A percentile compares a stretch with the other conserved stretches of the same genome.
phyloP scores from a whole-genome alignment of 53 echinoderm and acorn worm species.

The Holothuria scabra region DNA sequence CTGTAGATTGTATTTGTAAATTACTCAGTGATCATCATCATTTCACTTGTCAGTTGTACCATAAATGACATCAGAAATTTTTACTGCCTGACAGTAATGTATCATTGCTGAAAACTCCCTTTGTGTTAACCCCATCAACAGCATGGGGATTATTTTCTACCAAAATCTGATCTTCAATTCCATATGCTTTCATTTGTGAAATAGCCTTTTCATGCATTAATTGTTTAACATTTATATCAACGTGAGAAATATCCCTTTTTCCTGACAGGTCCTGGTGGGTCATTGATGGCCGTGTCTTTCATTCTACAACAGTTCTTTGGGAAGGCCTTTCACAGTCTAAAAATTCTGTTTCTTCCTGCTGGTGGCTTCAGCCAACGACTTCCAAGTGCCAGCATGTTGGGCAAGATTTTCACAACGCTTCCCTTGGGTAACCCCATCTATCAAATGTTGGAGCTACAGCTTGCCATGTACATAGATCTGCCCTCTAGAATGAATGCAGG shows the following conservation, averaged over 20 bases:
- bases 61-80: no score
- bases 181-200: no score
- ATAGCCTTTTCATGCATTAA: no score
- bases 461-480: slow-evolving; percentile 81
- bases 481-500: slow-evolving; percentile 80
- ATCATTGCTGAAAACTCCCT: no score
- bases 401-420: slow-evolving; percentile 86
- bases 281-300: slow-evolving; percentile 74
- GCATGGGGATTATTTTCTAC: no score
- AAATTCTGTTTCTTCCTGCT: slow-evolving; percentile 82
- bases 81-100: no score
- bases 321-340: slow-evolving; percentile 49
- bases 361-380: slow-evolving; percentile 93
- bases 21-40: no score
- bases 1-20: no score
- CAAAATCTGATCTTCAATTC: no score
- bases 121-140: no score
- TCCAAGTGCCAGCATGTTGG: slow-evolving; percentile 80
- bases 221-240: no score
- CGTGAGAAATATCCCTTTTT: neutral
- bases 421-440: slow-evolving; percentile 85
- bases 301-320: slow-evolving; percentile 64
- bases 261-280: slow-evolving; percentile 83
- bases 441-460: slow-evolving; percentile 81
- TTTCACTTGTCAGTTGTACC: no score